phyloP scores from a whole-genome alignment of 2,888 invertebrate genomes.

The Erebia aethiops region DNA sequence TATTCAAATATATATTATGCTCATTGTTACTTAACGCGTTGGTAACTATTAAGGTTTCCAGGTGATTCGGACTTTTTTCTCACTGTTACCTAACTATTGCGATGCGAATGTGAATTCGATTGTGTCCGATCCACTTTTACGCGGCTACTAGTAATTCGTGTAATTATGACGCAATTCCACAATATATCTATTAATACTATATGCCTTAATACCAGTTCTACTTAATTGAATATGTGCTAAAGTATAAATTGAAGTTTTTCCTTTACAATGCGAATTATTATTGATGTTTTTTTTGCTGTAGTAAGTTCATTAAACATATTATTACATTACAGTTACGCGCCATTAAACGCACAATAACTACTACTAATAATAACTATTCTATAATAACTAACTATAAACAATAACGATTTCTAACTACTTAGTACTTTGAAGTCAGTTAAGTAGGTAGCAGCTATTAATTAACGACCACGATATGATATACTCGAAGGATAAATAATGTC shows the following conservation, averaged over 20 bases:
- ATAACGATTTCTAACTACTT: background rate
- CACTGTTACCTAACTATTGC: constrained; percentile 48
- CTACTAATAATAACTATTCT: too few relatives aligned
- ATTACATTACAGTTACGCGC: background rate
- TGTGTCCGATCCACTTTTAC: constrained; percentile 43
- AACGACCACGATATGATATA: background rate
- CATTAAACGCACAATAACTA: background rate
- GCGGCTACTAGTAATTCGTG: constrained; percentile 15
- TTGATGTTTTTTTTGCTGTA: background rate
- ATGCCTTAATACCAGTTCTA: constrained; percentile 29
- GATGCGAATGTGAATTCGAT: constrained; percentile 63
- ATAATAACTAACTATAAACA: too few relatives aligned
- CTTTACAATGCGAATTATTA: constrained; percentile 6
- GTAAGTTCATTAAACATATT: background rate
- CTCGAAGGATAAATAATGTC: background rate
- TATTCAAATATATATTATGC: constrained; percentile 31
- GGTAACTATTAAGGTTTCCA: constrained; percentile 49
- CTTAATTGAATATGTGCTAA: background rate
- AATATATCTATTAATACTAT: constrained; percentile 30
- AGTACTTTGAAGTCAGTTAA: background rate
- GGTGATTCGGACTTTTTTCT: constrained; percentile 53
- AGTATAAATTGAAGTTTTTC: background rate
- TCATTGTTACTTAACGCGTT: constrained; percentile 25
- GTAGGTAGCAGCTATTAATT: background rate
- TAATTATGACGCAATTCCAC: constrained; percentile 37